These are phyloP conservation scores for Austrofundulus limnaeus DNA, from an alignment of 2,113 vertebrate species.

Conservation along the genomic window DNA sequence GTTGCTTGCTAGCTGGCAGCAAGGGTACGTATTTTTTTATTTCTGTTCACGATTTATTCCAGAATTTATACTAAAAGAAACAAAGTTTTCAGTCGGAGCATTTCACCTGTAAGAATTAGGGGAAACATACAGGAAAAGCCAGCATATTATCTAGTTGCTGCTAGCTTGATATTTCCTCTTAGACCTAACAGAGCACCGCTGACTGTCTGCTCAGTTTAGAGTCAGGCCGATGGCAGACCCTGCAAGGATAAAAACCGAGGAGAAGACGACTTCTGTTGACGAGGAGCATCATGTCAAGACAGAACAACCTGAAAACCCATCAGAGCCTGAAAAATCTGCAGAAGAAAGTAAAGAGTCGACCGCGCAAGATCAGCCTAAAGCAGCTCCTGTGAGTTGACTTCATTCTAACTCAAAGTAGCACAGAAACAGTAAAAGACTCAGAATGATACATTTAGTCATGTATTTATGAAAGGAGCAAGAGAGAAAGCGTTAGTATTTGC, in stretches of 20 bases:
- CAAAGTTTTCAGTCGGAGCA: no score
- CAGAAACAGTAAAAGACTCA: not conserved
- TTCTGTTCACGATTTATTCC: no score
- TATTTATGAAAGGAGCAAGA: not conserved
- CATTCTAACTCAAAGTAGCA: not conserved
- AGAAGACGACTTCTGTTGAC: not conserved
- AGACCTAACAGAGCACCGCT: not conserved
- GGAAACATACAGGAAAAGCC: no score
- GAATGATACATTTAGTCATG: not conserved
- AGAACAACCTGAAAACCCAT: conserved; percentile 20
- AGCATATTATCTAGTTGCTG: no score
- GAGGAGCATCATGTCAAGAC: conserved; percentile 29
- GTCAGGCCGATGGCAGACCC: conserved; percentile 78
- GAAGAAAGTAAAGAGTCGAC: conserved; percentile 46
- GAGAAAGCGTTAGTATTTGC: no score
- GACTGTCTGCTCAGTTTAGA: not conserved
- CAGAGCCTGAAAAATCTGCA: conserved; percentile 5
- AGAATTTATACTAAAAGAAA: no score
- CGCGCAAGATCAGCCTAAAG: conserved; percentile 37
- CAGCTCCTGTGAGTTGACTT: conserved; percentile 35
- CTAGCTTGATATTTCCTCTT: no score
- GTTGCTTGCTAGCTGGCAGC: no score
- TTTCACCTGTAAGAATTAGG: no score
- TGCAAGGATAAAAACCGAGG: conserved; percentile 64
- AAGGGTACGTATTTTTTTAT: no score